A percentile compares a stretch with the other conserved stretches of the same genome.
Evolutionary conservation across 2,797 vertebrate genomes (phyloP).

Genomic region (Megalops cyprinoides): DNA sequence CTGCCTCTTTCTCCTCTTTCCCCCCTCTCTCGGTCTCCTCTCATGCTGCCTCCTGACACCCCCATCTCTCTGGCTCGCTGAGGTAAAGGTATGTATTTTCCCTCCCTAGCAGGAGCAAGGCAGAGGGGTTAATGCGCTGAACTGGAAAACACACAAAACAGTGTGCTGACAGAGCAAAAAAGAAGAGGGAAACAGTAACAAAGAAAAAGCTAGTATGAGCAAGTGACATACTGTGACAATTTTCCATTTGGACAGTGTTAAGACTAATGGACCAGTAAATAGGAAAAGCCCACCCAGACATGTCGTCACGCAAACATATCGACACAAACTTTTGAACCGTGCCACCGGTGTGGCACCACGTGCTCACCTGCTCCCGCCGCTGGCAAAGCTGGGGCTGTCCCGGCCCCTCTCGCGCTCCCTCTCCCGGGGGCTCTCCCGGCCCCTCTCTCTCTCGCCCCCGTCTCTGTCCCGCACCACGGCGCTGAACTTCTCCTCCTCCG

Average conservation of each 20-base stretch:
- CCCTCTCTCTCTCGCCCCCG: conserved; percentile 68
- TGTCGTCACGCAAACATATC: neutral
- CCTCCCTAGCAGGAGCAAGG: conserved; percentile 73
- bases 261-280: neutral
- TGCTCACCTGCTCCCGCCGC: conserved; percentile 65
- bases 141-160: neutral
- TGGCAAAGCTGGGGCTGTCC: conserved; percentile 71
- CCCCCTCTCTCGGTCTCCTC: conserved; percentile 46
- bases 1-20: conserved; percentile 32
- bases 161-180: neutral
- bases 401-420: conserved; percentile 66
- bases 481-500: conserved; percentile 88
- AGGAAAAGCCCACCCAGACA: neutral
- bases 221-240: neutral
- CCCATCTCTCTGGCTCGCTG: conserved; percentile 85
- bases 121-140: neutral
- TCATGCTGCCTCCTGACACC: conserved; percentile 64
- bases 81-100: conserved; percentile 87
- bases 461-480: conserved; percentile 81
- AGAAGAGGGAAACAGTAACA: neutral
- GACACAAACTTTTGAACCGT: neutral
- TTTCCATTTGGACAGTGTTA: neutral
- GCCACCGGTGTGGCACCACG: neutral
- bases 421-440: conserved; percentile 34
- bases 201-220: neutral